phyloP scores from a whole-genome alignment of 2,797 vertebrate genomes.

The Furcifer pardalis region DNA sequence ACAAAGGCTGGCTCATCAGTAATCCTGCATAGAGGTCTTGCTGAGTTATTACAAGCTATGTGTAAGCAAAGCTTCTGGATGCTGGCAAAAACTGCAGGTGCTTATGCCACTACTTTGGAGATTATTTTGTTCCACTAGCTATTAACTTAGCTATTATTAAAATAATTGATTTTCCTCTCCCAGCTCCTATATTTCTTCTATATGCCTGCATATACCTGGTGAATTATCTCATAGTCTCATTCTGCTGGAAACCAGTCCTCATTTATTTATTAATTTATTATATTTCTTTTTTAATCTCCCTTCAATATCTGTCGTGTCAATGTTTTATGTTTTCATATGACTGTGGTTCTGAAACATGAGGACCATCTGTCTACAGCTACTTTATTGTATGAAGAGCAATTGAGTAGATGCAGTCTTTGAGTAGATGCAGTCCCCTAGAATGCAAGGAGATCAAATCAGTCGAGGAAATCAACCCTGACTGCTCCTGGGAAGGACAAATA shows the following conservation, averaged over 20 bases:
- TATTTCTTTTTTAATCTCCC: not conserved
- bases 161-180: not conserved
- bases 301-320: not conserved
- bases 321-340: not conserved
- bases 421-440: too few relatives aligned
- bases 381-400: not conserved
- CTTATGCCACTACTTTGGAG: slow-evolving; percentile 5
- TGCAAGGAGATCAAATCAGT: too few relatives aligned
- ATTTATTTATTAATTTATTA: not conserved
- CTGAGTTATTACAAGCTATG: slow-evolving; percentile 50
- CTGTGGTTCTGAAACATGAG: not conserved
- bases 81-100: not conserved
- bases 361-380: not conserved
- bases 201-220: not conserved
- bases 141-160: not conserved
- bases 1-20: slow-evolving; percentile 36
- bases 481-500: too few relatives aligned
- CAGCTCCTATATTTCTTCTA: not conserved
- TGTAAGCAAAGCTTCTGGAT: slow-evolving; percentile 42
- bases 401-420: too few relatives aligned
- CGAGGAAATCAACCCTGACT: too few relatives aligned
- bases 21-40: slow-evolving; percentile 36
- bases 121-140: not conserved
- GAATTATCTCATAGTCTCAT: slow-evolving; percentile 29
- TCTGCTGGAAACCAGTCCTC: not conserved